A percentile compares a stretch with the other conserved stretches of the same genome.
These are phyloP conservation scores for Tenthredo amoena DNA, from an alignment of 2,888 invertebrate genomes.

Conservation along the genomic window DNA sequence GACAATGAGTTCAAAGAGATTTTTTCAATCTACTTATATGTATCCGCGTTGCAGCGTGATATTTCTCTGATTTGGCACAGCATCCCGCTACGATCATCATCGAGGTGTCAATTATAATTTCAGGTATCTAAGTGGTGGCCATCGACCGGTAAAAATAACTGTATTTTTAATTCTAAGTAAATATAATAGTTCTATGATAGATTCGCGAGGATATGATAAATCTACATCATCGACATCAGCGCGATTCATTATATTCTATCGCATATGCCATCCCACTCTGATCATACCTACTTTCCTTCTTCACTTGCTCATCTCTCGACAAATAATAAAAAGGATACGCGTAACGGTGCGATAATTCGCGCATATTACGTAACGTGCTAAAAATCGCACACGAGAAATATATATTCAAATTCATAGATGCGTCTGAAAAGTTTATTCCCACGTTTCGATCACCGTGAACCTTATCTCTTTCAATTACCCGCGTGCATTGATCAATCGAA, in stretches of 20 bases:
- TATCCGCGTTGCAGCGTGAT: background rate
- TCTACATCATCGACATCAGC: background rate
- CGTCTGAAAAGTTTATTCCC: background rate
- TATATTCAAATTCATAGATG: background rate
- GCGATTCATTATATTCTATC: background rate
- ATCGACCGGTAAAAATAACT: slow-evolving; percentile 37
- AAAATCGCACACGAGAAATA: background rate
- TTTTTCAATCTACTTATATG: background rate
- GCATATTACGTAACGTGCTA: slow-evolving; percentile 11
- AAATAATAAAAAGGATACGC: background rate
- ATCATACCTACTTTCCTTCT: slow-evolving; percentile 5
- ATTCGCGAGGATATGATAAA: slow-evolving; percentile 2
- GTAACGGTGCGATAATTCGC: slow-evolving; percentile 10
- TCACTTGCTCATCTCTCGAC: background rate
- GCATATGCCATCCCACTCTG: background rate
- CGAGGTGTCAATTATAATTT: slow-evolving; percentile 44
- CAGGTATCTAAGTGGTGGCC: background rate
- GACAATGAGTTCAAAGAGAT: background rate
- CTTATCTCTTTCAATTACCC: background rate
- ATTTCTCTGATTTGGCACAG: background rate
- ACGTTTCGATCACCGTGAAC: background rate
- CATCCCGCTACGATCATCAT: slow-evolving; percentile 36
- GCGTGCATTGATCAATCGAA: background rate
- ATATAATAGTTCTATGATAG: slow-evolving; percentile 8
- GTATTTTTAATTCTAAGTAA: slow-evolving; percentile 5